phyloP scores from a whole-genome alignment of 2,113 vertebrate genomes.

The Psittacula cyanocephala region DNA sequence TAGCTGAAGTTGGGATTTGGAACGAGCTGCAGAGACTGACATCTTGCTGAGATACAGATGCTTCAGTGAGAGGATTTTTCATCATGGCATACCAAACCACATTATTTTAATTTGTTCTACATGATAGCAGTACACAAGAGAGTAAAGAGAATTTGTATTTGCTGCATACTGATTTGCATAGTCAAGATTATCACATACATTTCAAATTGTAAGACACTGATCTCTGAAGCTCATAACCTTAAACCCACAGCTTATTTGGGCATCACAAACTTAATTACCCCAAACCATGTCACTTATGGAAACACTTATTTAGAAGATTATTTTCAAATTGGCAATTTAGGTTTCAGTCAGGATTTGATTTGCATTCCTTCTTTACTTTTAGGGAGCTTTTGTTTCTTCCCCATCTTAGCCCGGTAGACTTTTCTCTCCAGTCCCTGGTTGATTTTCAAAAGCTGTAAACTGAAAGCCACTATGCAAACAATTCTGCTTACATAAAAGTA shows the following conservation, averaged over 20 bases:
- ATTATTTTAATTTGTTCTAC: neutral
- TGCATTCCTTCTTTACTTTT: neutral
- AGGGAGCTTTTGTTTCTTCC: neutral
- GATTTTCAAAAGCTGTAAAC: neutral
- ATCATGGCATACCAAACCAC: neutral
- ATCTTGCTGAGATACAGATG: neutral
- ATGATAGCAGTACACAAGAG: neutral
- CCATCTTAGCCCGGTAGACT: neutral
- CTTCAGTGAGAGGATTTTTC: neutral
- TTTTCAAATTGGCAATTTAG: conserved; percentile 6
- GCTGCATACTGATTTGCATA: neutral
- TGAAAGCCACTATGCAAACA: neutral
- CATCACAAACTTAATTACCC: conserved; percentile 1
- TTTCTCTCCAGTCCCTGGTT: neutral
- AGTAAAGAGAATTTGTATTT: neutral
- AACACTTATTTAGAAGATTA: conserved; percentile 21
- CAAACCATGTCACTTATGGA: conserved; percentile 11
- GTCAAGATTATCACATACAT: neutral
- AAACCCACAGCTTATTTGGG: neutral
- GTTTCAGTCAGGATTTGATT: conserved; percentile 24
- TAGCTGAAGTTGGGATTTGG: neutral
- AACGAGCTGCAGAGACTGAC: neutral
- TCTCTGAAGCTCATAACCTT: neutral
- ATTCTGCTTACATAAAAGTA: neutral
- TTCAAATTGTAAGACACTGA: neutral